Conservation (phyloP, 2,888 invertebrate genomes). For the Ephialtes manifestator region DNA sequence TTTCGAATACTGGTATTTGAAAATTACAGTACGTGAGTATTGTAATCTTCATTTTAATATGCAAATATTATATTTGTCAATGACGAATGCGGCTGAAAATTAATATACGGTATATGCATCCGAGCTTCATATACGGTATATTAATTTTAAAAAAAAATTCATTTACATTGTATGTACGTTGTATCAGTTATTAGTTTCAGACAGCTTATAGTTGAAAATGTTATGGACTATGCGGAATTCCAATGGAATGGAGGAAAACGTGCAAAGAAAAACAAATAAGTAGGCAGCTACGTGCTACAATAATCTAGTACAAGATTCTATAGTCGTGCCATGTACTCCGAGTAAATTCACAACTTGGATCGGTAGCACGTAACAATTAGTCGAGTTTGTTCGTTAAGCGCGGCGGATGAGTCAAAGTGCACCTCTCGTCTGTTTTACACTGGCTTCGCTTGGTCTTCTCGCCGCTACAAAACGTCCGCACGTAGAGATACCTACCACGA, state of each 20-base stretch:
- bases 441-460: constrained; percentile 43
- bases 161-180: no score
- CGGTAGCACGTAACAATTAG: constrained; percentile 61
- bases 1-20: no score
- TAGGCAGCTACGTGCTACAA: neutral
- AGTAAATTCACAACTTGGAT: constrained; percentile 47
- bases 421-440: constrained; percentile 40
- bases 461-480: constrained; percentile 59
- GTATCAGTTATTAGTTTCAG: neutral
- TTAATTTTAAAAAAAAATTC: no score
- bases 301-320: neutral
- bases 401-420: constrained; percentile 57
- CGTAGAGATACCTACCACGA: constrained; percentile 53
- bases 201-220: neutral
- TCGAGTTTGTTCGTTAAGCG: constrained; percentile 66
- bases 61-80: no score
- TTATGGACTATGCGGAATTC: neutral
- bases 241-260: neutral
- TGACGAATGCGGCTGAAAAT: no score
- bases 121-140: no score
- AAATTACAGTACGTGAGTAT: no score
- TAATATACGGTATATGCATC: no score
- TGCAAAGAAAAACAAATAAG: neutral
- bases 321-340: neutral
- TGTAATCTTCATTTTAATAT: no score